Percentiles rank a stretch among this genome's conserved stretches.
phyloP scores from a whole-genome alignment of 1,140 invertebrate species.

The Saxidomus purpurata region DNA sequence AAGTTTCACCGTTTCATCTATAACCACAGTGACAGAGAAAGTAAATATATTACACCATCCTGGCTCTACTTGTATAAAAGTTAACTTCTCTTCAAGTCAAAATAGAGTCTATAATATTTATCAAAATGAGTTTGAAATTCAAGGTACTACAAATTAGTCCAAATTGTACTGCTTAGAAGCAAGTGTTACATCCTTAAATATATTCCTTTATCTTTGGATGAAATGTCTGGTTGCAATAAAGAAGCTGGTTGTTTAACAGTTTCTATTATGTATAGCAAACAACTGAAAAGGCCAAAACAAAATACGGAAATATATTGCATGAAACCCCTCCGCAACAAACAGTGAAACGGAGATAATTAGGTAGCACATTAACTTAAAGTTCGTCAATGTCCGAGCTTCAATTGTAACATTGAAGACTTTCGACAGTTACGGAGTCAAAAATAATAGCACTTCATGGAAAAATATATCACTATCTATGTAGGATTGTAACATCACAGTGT shows the following conservation, averaged over 20 bases:
- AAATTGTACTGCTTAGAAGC: too few species aligned
- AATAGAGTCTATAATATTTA: too few species aligned
- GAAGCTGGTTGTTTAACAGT: not conserved
- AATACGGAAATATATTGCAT: not conserved
- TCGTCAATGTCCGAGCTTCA: not conserved
- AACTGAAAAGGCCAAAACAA: not conserved
- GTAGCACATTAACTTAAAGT: not conserved
- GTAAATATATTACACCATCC: too few species aligned
- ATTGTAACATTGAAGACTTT: not conserved
- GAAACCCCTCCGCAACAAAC: not conserved
- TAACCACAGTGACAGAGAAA: too few species aligned
- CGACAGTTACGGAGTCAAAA: not conserved
- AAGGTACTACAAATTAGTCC: too few species aligned
- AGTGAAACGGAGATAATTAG: not conserved
- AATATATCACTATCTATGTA: constrained; percentile 21
- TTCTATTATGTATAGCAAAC: not conserved
- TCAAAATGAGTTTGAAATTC: too few species aligned
- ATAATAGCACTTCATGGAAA: constrained; percentile 33
- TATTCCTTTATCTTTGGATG: too few species aligned
- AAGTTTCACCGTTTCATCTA: too few species aligned
- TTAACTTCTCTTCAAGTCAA: too few species aligned
- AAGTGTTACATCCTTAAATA: too few species aligned
- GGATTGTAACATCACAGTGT: constrained; percentile 28
- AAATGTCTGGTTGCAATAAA: not conserved
- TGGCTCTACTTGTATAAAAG: too few species aligned